Evolutionary conservation across 1,140 invertebrate species (phyloP).

Genomic region (Cydia splendana): DNA sequence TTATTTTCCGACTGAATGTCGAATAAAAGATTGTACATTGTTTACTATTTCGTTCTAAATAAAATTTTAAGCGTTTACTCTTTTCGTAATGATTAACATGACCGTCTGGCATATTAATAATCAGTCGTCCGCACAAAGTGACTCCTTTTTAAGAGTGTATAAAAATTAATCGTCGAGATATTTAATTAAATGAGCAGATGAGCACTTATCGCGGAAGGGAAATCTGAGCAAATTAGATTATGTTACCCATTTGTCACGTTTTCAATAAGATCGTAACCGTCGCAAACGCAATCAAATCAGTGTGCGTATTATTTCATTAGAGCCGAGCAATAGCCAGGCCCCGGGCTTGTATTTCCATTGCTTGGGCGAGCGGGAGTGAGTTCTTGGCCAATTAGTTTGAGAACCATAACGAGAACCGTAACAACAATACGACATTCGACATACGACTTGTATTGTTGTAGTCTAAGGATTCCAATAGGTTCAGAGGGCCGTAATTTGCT

Average conservation of each 20-base stretch:
- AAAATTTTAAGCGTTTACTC: no score
- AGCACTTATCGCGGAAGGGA: background rate
- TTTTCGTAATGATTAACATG: no score
- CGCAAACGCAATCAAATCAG: constrained; percentile 47
- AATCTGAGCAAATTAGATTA: background rate
- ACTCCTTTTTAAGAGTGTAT: no score
- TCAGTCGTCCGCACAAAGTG: no score
- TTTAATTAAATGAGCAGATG: background rate
- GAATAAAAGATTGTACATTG: background rate
- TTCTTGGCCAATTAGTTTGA: background rate
- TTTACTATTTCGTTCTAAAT: no score
- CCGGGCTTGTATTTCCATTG: constrained; percentile 40
- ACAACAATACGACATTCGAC: no score
- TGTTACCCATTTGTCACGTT: constrained; percentile 1
- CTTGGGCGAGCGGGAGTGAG: background rate
- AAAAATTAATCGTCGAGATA: no score
- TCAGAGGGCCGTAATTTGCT: no score
- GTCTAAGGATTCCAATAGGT: no score
- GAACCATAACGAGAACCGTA: background rate
- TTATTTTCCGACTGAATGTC: background rate
- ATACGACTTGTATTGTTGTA: no score
- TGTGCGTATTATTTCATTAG: constrained; percentile 62
- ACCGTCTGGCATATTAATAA: no score
- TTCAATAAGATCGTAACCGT: constrained; percentile 23
- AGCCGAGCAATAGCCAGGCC: constrained; percentile 37